Conservation (phyloP, 2,797 vertebrate genomes). For the Tauraco hartlaubi region DNA sequence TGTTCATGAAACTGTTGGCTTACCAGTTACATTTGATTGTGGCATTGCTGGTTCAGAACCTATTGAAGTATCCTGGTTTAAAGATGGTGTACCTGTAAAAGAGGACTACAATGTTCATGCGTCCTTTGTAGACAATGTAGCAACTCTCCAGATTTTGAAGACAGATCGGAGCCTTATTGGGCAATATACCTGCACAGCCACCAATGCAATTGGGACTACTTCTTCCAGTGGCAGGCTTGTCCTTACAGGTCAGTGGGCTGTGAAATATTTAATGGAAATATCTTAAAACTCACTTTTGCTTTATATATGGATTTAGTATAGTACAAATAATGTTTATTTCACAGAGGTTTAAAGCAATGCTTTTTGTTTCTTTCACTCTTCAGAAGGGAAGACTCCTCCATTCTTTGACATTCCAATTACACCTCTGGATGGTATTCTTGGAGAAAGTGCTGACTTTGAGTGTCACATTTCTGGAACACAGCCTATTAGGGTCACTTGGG, state of each 20-base stretch:
- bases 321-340: not conserved
- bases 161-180: slow-evolving; percentile 88
- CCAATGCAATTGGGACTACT: slow-evolving; percentile 91
- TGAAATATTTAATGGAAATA: not conserved
- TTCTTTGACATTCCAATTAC: slow-evolving; percentile 90
- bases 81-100: slow-evolving; percentile 85
- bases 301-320: not conserved
- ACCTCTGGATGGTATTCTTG: slow-evolving; percentile 87
- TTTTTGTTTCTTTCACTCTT: slow-evolving; percentile 64
- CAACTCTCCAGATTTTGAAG: slow-evolving; percentile 85
- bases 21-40: slow-evolving; percentile 89
- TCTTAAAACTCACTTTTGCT: not conserved
- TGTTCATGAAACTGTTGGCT: slow-evolving; percentile 89
- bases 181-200: slow-evolving; percentile 93
- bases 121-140: slow-evolving; percentile 90
- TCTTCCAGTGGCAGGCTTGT: slow-evolving; percentile 94
- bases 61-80: slow-evolving; percentile 91
- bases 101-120: slow-evolving; percentile 84
- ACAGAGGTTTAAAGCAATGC: not conserved
- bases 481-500: slow-evolving; percentile 94
- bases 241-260: slow-evolving; percentile 89
- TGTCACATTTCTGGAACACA: slow-evolving; percentile 93
- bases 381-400: slow-evolving; percentile 92
- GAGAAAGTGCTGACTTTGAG: slow-evolving; percentile 91
- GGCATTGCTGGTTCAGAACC: slow-evolving; percentile 90